Base-by-base conservation (phyloP, 2,797 vertebrate genomes). In the Gobionotothen gibberifrons region DNA sequence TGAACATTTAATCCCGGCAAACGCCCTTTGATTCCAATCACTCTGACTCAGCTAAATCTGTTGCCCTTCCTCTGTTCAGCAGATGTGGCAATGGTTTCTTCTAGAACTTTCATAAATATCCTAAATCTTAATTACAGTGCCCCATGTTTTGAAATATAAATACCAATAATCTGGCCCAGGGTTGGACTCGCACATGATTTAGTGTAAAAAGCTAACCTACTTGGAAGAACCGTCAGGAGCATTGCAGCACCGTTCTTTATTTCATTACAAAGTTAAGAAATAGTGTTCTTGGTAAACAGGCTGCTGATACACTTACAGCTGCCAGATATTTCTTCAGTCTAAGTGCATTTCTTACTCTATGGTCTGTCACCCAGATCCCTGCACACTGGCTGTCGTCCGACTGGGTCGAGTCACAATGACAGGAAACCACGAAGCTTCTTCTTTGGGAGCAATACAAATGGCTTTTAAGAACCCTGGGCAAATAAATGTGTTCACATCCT, bases 1-100 rank as follows among this genome's bases (percentile, higher is more conserved):
- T 86, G 86, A 89, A 81, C 64, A 82, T 84, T 90, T 26, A 79
- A 62, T 79, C 54, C 59, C 72, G 80, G 73, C 76, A 78, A 43
- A 89, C 21, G 49, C 74, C 73, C 79, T 73, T 67, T 74, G 69
- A 86, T 89, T 91, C 83, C 69, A 83, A 88, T 91, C 85, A 75
- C 73, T 79, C 83, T 91, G 88, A 93, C 83, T 93, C 89, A 89
- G 86, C 84, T 39, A 83, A 88, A 86, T 67, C 42, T 44, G 68
- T 69, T 76, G 64, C 76, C 69, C 48, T 89, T 84, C 83, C 80
- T 83, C 86, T 91, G 88, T 52, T 90, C 60, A 60, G 83, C 92
- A 93, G 91, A 94, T 93, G 90, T 89, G 74, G 82, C 69, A 81
- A 85, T 5, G 12, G 40, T 52, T 86, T 70, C 51, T 83, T 79